A percentile compares a stretch with the other conserved stretches of the same genome.
Evolutionary conservation across 2,113 vertebrate species (phyloP).

Genomic region (Pelmatolapia mariae): DNA sequence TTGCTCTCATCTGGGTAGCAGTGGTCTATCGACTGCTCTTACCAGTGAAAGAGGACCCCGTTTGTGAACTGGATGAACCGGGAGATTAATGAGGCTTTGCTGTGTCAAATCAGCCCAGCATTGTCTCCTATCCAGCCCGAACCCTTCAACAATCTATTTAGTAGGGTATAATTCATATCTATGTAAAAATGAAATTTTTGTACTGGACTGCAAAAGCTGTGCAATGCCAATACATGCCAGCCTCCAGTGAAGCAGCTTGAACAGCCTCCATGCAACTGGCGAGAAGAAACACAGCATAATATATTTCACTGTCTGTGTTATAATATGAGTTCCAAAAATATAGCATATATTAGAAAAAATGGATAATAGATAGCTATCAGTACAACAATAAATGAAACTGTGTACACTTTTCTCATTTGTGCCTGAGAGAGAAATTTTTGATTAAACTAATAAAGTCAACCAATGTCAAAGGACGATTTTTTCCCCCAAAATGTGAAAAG

Average conservation of each 20-base stretch:
- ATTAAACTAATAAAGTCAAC: neutral
- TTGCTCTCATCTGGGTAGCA: slow-evolving; percentile 49
- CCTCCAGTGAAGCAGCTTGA: slow-evolving; percentile 20
- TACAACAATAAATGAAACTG: neutral
- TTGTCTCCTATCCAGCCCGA: slow-evolving; percentile 7
- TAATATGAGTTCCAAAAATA: neutral
- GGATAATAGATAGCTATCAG: neutral
- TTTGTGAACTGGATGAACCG: slow-evolving; percentile 54
- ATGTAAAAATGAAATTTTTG: slow-evolving; percentile 44
- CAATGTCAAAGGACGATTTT: neutral
- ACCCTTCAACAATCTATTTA: slow-evolving; percentile 29
- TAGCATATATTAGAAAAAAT: neutral
- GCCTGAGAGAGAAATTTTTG: neutral
- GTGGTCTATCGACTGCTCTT: slow-evolving; percentile 49
- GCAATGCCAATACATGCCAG: slow-evolving; percentile 27
- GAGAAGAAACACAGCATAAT: slow-evolving; percentile 14
- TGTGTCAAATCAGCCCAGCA: slow-evolving; percentile 13
- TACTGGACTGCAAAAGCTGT: neutral
- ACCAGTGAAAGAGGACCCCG: slow-evolving; percentile 51
- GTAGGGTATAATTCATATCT: slow-evolving; percentile 29
- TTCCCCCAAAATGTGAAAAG: neutral
- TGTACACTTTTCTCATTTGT: neutral
- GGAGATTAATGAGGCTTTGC: slow-evolving; percentile 59
- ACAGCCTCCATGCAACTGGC: slow-evolving; percentile 3
- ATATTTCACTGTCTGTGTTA: neutral